Evolutionary conservation across 2,888 invertebrate species (phyloP).

Genomic region (Cephus runcator): DNA sequence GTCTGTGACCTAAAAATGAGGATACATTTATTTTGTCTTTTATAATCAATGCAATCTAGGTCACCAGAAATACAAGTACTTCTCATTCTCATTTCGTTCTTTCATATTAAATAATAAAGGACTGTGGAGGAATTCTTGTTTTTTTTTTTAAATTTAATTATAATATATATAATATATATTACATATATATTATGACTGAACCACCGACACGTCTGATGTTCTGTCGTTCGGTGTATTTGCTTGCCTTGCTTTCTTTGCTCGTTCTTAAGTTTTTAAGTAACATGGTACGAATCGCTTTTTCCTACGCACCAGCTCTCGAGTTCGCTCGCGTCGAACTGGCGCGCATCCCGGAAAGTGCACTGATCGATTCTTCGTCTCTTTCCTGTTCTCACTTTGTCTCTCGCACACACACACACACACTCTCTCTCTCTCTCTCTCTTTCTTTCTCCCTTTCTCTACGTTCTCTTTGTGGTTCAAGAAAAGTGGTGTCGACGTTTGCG

Average conservation of each 20-base stretch:
- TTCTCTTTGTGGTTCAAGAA: conserved; percentile 52
- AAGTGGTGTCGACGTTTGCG: conserved; percentile 63
- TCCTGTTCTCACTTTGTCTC: background rate
- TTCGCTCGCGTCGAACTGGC: conserved; percentile 34
- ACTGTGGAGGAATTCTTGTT: conserved; percentile 60
- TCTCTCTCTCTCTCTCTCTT: conserved; percentile 16
- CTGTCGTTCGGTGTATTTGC: conserved; percentile 28
- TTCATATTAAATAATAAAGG: conserved; percentile 59
- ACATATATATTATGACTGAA: conserved; percentile 65
- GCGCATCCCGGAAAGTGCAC: conserved; percentile 43
- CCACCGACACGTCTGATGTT: conserved; percentile 53
- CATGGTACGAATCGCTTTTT: conserved; percentile 52
- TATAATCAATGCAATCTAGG: conserved; percentile 69
- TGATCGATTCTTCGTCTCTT: conserved; percentile 38
- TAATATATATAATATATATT: conserved; percentile 62
- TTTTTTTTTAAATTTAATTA: conserved; percentile 55
- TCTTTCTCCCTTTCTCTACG: conserved; percentile 28
- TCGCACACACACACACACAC: background rate
- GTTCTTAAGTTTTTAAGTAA: conserved; percentile 53
- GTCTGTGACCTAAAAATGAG: conserved; percentile 78
- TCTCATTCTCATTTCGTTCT: conserved; percentile 50
- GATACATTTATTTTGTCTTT: conserved; percentile 81
- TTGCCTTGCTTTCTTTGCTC: conserved; percentile 18
- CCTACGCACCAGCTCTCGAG: conserved; percentile 54
- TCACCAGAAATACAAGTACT: conserved; percentile 66